These are phyloP conservation scores for Melanocharis versteri DNA, from an alignment of 2,113 vertebrate species.

Conservation along the genomic window DNA sequence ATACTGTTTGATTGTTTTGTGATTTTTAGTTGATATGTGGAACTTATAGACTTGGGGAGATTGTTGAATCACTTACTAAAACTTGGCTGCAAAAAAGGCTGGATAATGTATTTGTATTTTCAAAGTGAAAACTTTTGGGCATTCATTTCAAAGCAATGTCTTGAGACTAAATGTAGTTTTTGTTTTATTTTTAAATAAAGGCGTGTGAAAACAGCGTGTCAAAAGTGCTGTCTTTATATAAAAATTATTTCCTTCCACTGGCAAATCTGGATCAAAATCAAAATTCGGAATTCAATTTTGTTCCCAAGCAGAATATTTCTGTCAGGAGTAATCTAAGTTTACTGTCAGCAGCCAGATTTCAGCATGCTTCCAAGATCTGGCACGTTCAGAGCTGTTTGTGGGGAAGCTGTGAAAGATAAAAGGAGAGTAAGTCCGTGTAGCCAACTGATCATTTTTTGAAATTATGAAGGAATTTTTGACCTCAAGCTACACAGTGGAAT, in stretches of 20 bases:
- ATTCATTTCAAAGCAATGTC: background rate
- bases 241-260: background rate
- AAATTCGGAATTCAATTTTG: background rate
- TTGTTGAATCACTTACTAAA: background rate
- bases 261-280: background rate
- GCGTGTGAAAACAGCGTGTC: background rate
- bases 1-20: background rate
- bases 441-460: background rate
- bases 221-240: background rate
- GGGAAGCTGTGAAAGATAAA: conserved; percentile 5
- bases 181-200: background rate
- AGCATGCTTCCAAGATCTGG: background rate
- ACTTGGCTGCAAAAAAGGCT: background rate
- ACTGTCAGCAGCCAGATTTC: background rate
- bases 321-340: background rate
- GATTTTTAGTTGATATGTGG: background rate
- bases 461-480: background rate
- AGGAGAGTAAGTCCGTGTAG: background rate
- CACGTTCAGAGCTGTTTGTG: background rate
- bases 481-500: background rate
- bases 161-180: background rate
- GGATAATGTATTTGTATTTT: background rate
- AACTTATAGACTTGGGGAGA: background rate
- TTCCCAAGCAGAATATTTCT: conserved; percentile 6
- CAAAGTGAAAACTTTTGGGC: background rate